Base-by-base conservation (phyloP, 2,113 vertebrate species). In the Holacanthus passer region DNA sequence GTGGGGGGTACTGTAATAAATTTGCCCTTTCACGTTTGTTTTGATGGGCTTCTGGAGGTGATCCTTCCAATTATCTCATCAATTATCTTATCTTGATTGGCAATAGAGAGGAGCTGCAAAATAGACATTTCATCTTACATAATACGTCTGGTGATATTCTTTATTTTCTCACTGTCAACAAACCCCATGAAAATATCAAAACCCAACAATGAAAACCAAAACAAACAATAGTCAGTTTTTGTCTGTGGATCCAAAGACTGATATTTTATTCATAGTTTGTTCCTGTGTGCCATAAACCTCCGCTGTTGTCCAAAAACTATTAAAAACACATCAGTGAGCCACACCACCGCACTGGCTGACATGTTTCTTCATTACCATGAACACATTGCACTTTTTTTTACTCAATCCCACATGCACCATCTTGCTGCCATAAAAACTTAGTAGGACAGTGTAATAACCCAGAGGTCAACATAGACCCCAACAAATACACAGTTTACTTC, bases 41-140 rank as follows among this genome's bases (percentile, higher is more conserved):
- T 35, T n/a, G 29, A 67, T 67, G 13, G 58, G 32, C 56, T 64
- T 73, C 45, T 64, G 56, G 14, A 16, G 24, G 53, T 45, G 69
- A 73, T 37, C 16, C 41, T 29, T 3, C 66, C 7, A 43, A 17
- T 27, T 9, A 64, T 45, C 19, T 53, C 43, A 60, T 20, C 9
- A 47, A 19, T 29, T 10, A 65, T 52, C 19, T 53, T 52, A 60
- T 19, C 9, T 32, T 60, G 24, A 67, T n/a, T 47, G 20, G 32
- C 17, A 50, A 13, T 32, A 24, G 47, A 60, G 27, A 76, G 12
- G 64, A 59, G 11, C 14, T 48, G n/a, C 29, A 29, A 43, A 24
- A 0, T 5, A 47, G 3, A 56, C 5, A 47, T 20, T 5, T 53
- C 4, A 17, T 43, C 35, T 67, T 32, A 22, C 3, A 41, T 3